phyloP scores from a whole-genome alignment of 2,113 vertebrate species.

The Oreochromis niloticus region DNA sequence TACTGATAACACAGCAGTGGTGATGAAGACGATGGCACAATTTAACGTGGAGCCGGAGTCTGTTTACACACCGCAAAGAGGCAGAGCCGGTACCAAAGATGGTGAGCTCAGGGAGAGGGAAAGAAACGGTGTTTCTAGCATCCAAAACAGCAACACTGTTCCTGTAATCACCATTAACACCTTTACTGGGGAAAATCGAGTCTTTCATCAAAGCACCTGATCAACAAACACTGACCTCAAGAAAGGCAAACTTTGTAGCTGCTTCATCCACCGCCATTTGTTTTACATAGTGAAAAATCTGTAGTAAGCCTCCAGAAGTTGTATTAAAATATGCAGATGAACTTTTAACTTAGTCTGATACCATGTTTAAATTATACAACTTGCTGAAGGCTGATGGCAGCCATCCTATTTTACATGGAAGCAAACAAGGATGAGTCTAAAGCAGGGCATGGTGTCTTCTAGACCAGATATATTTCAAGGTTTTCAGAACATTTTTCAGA shows the following conservation, averaged over 20 bases:
- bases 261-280: neutral
- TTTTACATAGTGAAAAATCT: neutral
- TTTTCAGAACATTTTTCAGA: neutral
- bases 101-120: neutral
- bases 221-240: neutral
- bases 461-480: neutral
- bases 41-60: neutral
- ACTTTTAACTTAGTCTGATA: neutral
- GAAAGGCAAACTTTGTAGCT: neutral
- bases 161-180: neutral
- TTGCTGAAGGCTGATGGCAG: neutral
- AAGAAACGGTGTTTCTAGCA: neutral
- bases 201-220: neutral
- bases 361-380: neutral
- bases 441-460: neutral
- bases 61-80: neutral
- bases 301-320: neutral
- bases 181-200: neutral
- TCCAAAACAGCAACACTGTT: neutral
- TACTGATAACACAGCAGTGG: neutral
- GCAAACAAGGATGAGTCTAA: neutral
- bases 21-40: neutral
- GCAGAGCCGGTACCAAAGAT: neutral
- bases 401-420: neutral
- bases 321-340: neutral